These are phyloP conservation scores for Premnoplex brunnescens DNA, from an alignment of 2,797 vertebrate genomes.

Conservation along the genomic window DNA sequence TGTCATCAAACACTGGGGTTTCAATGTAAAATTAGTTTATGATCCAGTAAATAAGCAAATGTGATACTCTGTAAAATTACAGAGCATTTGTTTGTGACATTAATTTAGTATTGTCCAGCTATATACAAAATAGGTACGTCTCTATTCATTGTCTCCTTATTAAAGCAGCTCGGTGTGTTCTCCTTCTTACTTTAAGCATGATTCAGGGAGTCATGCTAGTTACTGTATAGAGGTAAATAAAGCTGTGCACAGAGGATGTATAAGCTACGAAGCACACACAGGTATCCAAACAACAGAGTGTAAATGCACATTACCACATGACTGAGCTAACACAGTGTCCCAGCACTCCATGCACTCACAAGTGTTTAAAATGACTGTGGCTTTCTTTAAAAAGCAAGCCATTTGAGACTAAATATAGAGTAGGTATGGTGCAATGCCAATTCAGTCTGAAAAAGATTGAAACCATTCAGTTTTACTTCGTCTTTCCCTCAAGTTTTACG, in stretches of 20 bases:
- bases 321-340: neutral
- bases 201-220: neutral
- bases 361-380: neutral
- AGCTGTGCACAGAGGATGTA: neutral
- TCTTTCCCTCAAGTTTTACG: neutral
- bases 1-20: neutral
- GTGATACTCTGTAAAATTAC: slow-evolving; percentile 12
- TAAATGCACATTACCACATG: neutral
- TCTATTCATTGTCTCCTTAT: neutral
- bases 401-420: neutral
- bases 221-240: neutral
- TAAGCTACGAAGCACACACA: neutral
- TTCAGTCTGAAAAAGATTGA: neutral
- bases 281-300: neutral
- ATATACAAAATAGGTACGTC: neutral
- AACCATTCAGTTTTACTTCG: neutral
- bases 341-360: neutral
- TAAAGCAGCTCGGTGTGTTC: neutral
- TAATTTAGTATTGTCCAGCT: neutral
- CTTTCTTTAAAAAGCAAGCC: neutral
- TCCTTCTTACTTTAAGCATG: neutral
- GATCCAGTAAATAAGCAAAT: neutral
- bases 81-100: neutral
- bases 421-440: neutral
- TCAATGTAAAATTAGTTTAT: slow-evolving; percentile 8